Evolutionary conservation across 2,888 invertebrate genomes (phyloP).

Genomic region (Athetis lepigone): DNA sequence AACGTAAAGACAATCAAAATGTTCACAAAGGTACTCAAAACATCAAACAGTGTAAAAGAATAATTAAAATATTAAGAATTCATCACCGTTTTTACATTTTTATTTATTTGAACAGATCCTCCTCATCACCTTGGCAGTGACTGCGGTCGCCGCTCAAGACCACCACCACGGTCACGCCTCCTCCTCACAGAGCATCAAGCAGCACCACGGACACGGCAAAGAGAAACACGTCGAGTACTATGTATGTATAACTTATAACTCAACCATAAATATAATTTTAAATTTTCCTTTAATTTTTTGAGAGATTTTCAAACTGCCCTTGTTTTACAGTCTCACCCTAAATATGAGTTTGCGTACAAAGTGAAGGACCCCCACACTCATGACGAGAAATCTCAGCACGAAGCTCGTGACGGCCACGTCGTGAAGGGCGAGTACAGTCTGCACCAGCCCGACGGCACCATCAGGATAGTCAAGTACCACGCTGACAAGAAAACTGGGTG

Average conservation of each 20-base stretch:
- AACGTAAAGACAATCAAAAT: constrained; percentile 23
- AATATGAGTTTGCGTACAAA: constrained; percentile 83
- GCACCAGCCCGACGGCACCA: constrained; percentile 83
- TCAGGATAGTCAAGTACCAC: constrained; percentile 82
- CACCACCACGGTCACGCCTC: constrained; percentile 61
- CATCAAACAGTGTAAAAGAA: not conserved
- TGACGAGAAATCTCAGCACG: constrained; percentile 78
- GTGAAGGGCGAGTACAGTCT: constrained; percentile 83
- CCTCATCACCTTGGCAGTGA: constrained; percentile 12
- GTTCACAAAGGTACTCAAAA: constrained; percentile 44
- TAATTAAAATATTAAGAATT: not conserved
- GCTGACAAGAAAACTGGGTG: constrained; percentile 70
- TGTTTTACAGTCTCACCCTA: constrained; percentile 71
- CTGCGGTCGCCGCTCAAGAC: constrained; percentile 17
- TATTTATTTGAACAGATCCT: constrained; percentile 15
- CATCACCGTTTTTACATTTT: not conserved
- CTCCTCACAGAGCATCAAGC: constrained; percentile 72
- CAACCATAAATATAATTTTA: too few species aligned
- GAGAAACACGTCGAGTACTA: constrained; percentile 56
- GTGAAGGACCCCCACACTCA: constrained; percentile 84
- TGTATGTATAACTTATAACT: constrained; percentile 17
- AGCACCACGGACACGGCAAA: constrained; percentile 67
- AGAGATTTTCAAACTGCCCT: not conserved
- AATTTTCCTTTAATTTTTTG: too few species aligned
- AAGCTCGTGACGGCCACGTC: constrained; percentile 72